phyloP scores from a whole-genome alignment of 2,113 vertebrate genomes.

The Chlorodrepanis virens region DNA sequence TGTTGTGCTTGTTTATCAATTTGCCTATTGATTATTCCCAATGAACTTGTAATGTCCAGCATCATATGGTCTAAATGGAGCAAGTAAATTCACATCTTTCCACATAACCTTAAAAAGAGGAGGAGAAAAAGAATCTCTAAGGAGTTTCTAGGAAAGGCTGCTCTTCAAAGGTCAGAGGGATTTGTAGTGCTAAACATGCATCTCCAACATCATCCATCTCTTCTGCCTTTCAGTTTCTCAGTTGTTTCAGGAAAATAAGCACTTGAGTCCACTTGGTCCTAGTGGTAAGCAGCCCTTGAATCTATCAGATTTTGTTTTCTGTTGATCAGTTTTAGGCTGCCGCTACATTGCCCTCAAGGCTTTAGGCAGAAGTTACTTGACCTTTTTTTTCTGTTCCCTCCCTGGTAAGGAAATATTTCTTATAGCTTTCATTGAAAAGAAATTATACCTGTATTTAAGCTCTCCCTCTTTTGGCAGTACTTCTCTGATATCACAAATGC shows the following conservation, averaged over 20 bases:
- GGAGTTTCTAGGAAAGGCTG: background rate
- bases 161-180: background rate
- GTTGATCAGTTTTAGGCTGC: background rate
- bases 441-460: background rate
- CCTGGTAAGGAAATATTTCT: background rate
- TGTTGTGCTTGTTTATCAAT: background rate
- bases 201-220: background rate
- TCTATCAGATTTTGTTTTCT: background rate
- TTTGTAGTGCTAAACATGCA: background rate
- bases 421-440: background rate
- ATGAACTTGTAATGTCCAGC: background rate
- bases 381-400: background rate
- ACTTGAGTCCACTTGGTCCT: background rate
- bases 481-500: too few species aligned
- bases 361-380: background rate
- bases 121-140: background rate
- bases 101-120: background rate
- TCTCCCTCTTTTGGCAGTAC: background rate
- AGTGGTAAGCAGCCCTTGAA: background rate
- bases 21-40: background rate
- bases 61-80: background rate
- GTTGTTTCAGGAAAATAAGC: background rate
- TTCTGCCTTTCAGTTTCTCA: background rate
- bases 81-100: background rate
- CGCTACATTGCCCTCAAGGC: background rate